Evolutionary conservation across 2,888 invertebrate genomes (phyloP).

Genomic region (Chymomyza caudatula): DNA sequence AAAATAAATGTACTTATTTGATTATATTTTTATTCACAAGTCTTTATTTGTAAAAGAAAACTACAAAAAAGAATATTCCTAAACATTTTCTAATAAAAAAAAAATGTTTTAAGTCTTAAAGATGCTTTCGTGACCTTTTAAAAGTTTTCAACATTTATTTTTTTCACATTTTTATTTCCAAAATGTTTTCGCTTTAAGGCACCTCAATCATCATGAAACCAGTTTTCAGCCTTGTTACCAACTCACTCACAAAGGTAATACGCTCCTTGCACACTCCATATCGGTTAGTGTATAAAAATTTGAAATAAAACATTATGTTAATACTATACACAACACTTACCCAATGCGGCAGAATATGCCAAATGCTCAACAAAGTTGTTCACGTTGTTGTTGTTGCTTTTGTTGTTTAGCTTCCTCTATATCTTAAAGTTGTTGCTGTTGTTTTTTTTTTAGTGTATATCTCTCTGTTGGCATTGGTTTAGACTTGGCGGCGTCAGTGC

Average conservation of each 20-base stretch:
- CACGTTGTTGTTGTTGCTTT: constrained; percentile 4
- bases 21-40: no score
- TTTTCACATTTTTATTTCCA: no score
- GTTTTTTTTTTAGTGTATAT: not conserved
- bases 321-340: constrained; percentile 45
- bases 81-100: no score
- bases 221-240: no score
- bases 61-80: no score
- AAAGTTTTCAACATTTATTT: no score
- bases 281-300: not conserved
- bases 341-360: not conserved
- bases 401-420: constrained; percentile 26
- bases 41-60: no score
- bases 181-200: no score
- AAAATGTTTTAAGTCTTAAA: no score
- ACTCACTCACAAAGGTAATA: not conserved
- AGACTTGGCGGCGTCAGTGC: constrained; percentile 58
- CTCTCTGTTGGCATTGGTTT: constrained; percentile 12
- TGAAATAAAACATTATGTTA: constrained; percentile 60
- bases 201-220: no score
- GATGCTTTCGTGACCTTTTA: no score
- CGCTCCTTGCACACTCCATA: constrained; percentile 14
- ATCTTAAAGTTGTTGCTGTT: not conserved
- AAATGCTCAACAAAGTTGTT: not conserved
- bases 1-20: no score